Evolutionary conservation across 2,113 vertebrate genomes (phyloP).

Genomic region (Erinaceus europaeus): DNA sequence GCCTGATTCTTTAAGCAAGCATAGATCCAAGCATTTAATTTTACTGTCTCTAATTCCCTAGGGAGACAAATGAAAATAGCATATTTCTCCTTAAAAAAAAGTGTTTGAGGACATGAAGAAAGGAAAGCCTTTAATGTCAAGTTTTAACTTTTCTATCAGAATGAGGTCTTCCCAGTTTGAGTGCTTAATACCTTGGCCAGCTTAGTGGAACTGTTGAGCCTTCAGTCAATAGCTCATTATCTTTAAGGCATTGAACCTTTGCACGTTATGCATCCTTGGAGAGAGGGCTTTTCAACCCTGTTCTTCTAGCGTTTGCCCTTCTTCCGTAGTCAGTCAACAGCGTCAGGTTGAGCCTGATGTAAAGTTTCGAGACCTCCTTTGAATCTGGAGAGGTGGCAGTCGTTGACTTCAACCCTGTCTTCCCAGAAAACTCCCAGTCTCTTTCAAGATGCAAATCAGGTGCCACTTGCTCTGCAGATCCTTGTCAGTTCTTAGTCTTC

Average conservation of each 20-base stretch:
- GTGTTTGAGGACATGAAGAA: slow-evolving; percentile 21
- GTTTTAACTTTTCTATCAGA: background rate
- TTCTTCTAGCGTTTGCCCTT: no score
- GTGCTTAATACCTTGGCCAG: background rate
- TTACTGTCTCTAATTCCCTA: slow-evolving; percentile 19
- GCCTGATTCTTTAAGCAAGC: slow-evolving; percentile 19
- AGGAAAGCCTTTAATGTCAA: slow-evolving; percentile 33
- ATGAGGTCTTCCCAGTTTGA: background rate
- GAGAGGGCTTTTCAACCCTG: background rate
- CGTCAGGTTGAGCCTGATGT: no score
- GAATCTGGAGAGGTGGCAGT: no score
- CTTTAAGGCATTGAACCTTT: background rate
- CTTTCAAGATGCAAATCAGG: slow-evolving; percentile 4
- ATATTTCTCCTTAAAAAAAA: background rate
- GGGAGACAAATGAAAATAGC: slow-evolving; percentile 31
- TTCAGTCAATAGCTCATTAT: background rate
- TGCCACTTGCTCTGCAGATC: background rate
- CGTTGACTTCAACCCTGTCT: background rate
- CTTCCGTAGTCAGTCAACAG: no score
- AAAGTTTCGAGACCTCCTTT: no score
- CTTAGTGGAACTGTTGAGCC: background rate
- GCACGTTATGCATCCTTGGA: background rate
- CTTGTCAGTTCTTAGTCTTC: background rate
- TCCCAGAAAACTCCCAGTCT: background rate
- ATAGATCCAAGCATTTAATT: slow-evolving; percentile 39